Evolutionary conservation across 1,140 invertebrate genomes (phyloP).

Genomic region (Drosophila leontia): DNA sequence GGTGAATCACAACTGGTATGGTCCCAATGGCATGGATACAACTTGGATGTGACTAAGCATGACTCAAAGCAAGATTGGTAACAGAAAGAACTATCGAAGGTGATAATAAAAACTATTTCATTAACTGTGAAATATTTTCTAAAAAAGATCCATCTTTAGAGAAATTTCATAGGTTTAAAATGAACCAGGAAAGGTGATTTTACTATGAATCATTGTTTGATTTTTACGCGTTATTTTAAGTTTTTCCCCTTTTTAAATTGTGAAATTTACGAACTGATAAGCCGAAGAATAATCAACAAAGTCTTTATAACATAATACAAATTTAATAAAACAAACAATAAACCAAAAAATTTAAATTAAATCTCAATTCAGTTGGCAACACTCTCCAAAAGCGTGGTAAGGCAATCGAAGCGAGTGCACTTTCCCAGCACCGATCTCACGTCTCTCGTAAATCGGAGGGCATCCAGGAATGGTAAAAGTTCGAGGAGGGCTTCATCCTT

Average conservation of each 20-base stretch:
- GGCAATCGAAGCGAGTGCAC: not conserved
- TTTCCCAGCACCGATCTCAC: slow-evolving; percentile 49
- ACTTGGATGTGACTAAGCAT: slow-evolving; percentile 49
- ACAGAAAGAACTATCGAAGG: not conserved
- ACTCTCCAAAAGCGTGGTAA: not conserved
- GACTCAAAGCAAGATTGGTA: slow-evolving; percentile 41
- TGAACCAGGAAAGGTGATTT: not conserved
- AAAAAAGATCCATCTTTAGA: not conserved
- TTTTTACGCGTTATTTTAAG: not conserved
- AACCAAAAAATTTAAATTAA: no score
- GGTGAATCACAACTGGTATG: slow-evolving; percentile 52
- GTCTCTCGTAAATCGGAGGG: slow-evolving; percentile 51
- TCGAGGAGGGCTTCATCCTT: slow-evolving; percentile 38
- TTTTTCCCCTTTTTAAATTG: not conserved
- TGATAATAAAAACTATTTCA: not conserved
- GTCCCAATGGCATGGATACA: slow-evolving; percentile 7
- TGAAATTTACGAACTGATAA: not conserved
- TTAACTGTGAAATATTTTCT: not conserved
- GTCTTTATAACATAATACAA: not conserved
- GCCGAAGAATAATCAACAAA: not conserved
- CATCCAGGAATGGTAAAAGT: slow-evolving; percentile 58
- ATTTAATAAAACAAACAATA: not conserved
- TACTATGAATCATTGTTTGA: not conserved
- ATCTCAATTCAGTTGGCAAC: not conserved
- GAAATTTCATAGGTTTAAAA: not conserved